Conservation (phyloP, 2,888 invertebrate species). For the Orthonevra nobilis region DNA sequence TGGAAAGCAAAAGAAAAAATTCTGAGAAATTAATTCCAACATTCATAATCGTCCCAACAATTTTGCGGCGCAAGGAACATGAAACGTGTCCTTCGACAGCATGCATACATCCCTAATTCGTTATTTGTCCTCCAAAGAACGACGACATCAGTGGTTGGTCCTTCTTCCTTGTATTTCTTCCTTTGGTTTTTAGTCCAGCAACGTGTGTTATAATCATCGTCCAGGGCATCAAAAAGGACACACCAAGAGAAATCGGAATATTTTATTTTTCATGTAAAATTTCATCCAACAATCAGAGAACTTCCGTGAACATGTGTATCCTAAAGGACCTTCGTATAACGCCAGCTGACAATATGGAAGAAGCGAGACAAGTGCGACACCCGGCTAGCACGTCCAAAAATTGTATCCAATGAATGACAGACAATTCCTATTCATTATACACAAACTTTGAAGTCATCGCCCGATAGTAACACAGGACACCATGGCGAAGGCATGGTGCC, state of each 20-base stretch:
- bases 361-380: too few relatives aligned
- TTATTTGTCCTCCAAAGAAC: neutral
- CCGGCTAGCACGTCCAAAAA: conserved; percentile 21
- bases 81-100: conserved; percentile 40
- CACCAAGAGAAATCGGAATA: conserved; percentile 16
- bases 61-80: conserved; percentile 38
- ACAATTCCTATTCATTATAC: conserved; percentile 61
- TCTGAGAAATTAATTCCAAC: conserved; percentile 40
- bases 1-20: too few relatives aligned
- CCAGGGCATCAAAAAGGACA: too few relatives aligned
- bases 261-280: conserved; percentile 46
- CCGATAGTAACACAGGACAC: conserved; percentile 9
- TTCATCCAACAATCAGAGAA: conserved; percentile 49
- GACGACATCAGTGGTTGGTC: neutral
- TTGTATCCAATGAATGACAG: conserved; percentile 22
- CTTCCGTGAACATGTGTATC: conserved; percentile 41
- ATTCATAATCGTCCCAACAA: conserved; percentile 50
- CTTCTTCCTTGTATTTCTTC: neutral
- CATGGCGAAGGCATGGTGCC: neutral
- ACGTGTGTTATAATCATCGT: conserved; percentile 16
- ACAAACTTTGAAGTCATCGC: conserved; percentile 51
- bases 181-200: neutral
- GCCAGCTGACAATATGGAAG: conserved; percentile 22
- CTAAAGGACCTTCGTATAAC: neutral
- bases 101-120: neutral